These are phyloP conservation scores for Scaptodrosophila latifasciaeformis DNA, from an alignment of 2,888 invertebrate species.

Conservation along the genomic window DNA sequence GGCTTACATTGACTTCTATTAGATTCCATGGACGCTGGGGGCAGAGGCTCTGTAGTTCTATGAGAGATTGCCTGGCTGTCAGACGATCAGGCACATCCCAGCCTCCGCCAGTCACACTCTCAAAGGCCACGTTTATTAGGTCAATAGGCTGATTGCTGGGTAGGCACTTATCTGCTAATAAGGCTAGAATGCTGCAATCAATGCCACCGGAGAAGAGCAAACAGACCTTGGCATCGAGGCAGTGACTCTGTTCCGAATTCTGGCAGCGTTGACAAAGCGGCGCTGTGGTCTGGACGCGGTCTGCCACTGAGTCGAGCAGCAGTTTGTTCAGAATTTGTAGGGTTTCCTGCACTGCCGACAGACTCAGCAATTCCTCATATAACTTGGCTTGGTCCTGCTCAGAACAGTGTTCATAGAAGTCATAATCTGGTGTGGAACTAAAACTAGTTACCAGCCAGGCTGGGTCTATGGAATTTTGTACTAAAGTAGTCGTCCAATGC, in stretches of 20 bases:
- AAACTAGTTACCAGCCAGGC: conserved; percentile 28
- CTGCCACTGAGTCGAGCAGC: conserved; percentile 34
- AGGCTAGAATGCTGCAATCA: conserved; percentile 94
- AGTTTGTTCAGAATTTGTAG: conserved; percentile 27
- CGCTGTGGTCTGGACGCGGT: conserved; percentile 38
- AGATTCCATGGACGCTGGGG: conserved; percentile 86
- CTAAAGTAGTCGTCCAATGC: conserved; percentile 29
- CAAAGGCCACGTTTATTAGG: conserved; percentile 96
- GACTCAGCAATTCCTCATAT: conserved; percentile 19
- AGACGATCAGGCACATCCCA: conserved; percentile 89
- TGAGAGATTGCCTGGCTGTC: conserved; percentile 83
- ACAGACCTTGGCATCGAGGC: conserved; percentile 82
- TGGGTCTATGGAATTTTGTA: conserved; percentile 31
- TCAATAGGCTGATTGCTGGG: conserved; percentile 84
- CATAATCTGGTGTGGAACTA: conserved; percentile 7
- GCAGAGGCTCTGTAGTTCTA: conserved; percentile 82
- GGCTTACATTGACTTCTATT: conserved; percentile 84
- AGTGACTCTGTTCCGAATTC: conserved; percentile 49
- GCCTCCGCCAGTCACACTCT: conserved; percentile 38
- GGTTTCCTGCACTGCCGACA: conserved; percentile 19
- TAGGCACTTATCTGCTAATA: conserved; percentile 84
- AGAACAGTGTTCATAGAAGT: conserved; percentile 34
- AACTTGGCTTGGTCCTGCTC: conserved; percentile 8
- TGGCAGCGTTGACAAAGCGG: conserved; percentile 39
- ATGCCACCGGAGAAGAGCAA: conserved; percentile 97